phyloP scores from a whole-genome alignment of 1,140 invertebrate genomes.

The Melitaea cinxia region DNA sequence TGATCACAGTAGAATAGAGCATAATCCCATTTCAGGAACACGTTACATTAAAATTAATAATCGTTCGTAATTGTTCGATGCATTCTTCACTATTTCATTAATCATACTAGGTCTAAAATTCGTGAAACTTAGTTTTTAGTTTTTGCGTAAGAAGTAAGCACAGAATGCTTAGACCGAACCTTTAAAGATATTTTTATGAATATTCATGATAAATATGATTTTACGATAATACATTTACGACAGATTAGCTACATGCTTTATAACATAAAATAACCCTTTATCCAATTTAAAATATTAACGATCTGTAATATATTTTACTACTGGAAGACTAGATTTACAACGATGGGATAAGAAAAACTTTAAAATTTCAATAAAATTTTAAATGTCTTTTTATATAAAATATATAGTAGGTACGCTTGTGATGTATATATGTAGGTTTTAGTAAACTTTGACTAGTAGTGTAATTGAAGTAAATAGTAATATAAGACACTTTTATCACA shows the following conservation, averaged over 20 bases:
- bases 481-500: constrained; percentile 7
- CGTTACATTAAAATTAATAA: not conserved
- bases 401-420: not conserved
- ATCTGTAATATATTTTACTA: not conserved
- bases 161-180: not conserved
- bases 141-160: not conserved
- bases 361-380: not conserved
- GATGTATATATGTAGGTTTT: not conserved
- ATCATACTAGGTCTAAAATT: not conserved
- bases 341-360: constrained; percentile 10
- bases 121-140: not conserved
- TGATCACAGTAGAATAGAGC: not conserved
- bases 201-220: not conserved
- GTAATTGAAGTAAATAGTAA: not conserved
- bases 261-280: not conserved
- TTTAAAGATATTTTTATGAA: not conserved
- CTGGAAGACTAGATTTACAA: constrained; percentile 9
- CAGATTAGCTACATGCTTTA: not conserved
- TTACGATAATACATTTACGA: too few relatives aligned
- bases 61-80: not conserved
- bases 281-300: not conserved
- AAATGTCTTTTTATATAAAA: not conserved
- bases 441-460: not conserved
- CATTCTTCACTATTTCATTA: not conserved
- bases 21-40: not conserved